Evolutionary conservation across 2,888 invertebrate genomes (phyloP).

Genomic region (Noctua janthe): DNA sequence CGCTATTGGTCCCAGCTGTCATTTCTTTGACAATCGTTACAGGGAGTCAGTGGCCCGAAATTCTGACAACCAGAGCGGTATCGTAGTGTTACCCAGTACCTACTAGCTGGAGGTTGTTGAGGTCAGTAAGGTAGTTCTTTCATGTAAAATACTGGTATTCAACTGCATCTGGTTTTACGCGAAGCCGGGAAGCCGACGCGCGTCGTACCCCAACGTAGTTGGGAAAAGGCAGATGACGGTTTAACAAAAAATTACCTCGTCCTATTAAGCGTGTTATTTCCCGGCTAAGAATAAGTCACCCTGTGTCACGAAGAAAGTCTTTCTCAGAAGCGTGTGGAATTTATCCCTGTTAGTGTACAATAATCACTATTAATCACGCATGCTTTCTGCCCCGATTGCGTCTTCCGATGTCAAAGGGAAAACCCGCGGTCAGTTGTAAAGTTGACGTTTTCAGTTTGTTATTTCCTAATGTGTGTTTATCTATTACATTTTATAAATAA

Average conservation of each 20-base stretch:
- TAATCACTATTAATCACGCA: neutral
- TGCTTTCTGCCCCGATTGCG: neutral
- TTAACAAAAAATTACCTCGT: neutral
- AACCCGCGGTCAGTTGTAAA: slow-evolving; percentile 17
- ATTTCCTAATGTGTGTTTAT: slow-evolving; percentile 26
- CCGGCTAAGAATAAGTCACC: no score
- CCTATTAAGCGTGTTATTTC: slow-evolving; percentile 4
- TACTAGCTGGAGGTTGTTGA: neutral
- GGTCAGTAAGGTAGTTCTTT: neutral
- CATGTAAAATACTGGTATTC: neutral
- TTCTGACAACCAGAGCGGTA: neutral
- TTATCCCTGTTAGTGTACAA: slow-evolving; percentile 6
- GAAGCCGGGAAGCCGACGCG: neutral
- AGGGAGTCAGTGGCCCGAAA: neutral
- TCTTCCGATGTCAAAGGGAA: slow-evolving; percentile 16
- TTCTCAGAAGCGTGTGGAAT: slow-evolving; percentile 8
- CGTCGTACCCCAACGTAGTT: neutral
- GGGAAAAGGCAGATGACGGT: neutral
- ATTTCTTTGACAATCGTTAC: neutral
- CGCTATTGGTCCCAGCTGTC: neutral
- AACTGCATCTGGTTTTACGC: neutral
- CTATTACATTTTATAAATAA: slow-evolving; percentile 15
- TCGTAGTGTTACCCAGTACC: neutral
- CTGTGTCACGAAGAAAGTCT: slow-evolving; percentile 12
- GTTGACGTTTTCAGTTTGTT: slow-evolving; percentile 13